Percentiles rank a stretch among this genome's conserved stretches.
Conservation (phyloP, 2,113 vertebrate species). For the Caretta caretta region DNA sequence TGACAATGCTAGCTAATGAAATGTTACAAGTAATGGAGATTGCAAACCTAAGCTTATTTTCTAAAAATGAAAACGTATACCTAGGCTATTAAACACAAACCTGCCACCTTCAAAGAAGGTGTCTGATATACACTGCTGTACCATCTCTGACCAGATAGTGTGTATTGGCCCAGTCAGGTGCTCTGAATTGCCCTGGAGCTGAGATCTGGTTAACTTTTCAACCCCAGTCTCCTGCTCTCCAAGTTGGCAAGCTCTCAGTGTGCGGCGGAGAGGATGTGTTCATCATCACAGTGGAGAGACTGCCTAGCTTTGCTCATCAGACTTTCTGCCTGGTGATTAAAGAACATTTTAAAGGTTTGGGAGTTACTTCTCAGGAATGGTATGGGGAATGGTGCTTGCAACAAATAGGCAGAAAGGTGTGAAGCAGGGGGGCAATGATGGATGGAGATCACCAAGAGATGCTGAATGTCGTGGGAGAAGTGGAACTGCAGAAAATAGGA, state of each 20-base stretch:
- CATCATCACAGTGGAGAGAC: not conserved
- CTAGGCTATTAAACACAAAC: not conserved
- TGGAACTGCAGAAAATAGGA: not conserved
- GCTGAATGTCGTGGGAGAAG: not conserved
- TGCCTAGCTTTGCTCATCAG: not conserved
- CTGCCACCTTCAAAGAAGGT: slow-evolving; percentile 37
- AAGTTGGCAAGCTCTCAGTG: not conserved
- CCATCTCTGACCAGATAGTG: not conserved
- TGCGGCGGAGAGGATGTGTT: not conserved
- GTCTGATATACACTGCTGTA: not conserved
- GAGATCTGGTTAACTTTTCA: not conserved
- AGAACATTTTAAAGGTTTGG: not conserved
- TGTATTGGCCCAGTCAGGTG: not conserved
- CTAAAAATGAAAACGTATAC: not conserved
- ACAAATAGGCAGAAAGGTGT: not conserved
- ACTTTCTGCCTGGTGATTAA: not conserved
- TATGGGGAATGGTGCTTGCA: not conserved
- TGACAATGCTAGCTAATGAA: slow-evolving; percentile 14
- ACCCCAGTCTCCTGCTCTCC: not conserved
- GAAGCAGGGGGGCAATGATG: not conserved
- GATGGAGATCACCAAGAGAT: not conserved
- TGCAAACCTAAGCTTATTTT: slow-evolving; percentile 51
- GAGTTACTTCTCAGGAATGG: not conserved
- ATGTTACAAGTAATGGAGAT: slow-evolving; percentile 27
- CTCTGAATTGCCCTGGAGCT: not conserved